phyloP scores from a whole-genome alignment of 1,140 invertebrate genomes.

The Drosophila ficusphila region DNA sequence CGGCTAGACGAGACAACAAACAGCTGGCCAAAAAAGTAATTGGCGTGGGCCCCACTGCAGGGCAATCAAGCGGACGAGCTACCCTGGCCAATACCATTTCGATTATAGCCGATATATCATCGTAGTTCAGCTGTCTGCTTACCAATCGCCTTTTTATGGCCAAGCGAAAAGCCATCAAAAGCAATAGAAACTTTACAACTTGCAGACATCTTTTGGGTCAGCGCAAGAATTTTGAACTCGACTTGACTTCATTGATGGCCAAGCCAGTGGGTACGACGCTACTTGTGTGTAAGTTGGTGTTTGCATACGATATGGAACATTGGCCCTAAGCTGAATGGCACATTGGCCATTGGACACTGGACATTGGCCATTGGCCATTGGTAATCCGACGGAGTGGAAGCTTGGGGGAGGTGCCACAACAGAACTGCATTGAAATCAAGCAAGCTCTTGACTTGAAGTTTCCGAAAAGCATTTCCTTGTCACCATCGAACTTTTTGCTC shows the following conservation, averaged over 20 bases:
- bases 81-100: constrained; percentile 18
- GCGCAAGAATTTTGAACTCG: constrained; percentile 64
- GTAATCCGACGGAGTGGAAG: not conserved
- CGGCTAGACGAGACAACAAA: constrained; percentile 23
- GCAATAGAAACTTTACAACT: constrained; percentile 61
- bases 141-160: constrained; percentile 40
- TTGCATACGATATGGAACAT: constrained; percentile 37
- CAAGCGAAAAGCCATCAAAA: constrained; percentile 30
- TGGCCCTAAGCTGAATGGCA: constrained; percentile 42
- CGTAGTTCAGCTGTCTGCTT: constrained; percentile 29
- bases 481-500: constrained; percentile 55
- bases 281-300: constrained; percentile 16
- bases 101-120: constrained; percentile 40
- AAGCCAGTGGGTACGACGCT: constrained; percentile 11
- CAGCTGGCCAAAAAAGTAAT: constrained; percentile 36
- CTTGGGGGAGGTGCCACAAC: not conserved
- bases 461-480: constrained; percentile 77
- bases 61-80: constrained; percentile 15
- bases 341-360: constrained; percentile 37
- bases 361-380: no score
- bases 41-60: constrained; percentile 37
- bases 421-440: constrained; percentile 42
- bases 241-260: constrained; percentile 50
- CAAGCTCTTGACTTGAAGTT: constrained; percentile 61
- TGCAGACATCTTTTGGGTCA: constrained; percentile 45